These are phyloP conservation scores for Porites rus DNA, from an alignment of 92 coral and sea anemone genomes.

Conservation along the genomic window DNA sequence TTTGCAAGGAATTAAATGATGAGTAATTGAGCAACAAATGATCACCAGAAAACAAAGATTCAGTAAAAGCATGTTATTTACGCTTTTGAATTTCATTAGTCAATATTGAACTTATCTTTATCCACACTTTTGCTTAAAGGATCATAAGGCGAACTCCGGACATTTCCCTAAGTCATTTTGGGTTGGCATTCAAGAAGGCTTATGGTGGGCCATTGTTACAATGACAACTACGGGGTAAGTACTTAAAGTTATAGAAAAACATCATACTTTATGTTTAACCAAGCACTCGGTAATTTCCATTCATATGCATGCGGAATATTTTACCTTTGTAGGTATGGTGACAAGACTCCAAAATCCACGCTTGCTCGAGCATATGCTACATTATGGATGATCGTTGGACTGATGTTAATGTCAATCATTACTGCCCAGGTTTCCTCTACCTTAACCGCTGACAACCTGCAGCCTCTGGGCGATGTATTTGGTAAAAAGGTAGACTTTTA, in stretches of 20 bases:
- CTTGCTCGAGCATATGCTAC: slow-evolving; percentile 21
- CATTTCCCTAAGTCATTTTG: slow-evolving; percentile 18
- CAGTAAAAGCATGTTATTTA: too few species aligned
- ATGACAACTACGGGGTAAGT: slow-evolving; percentile 30
- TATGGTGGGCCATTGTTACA: slow-evolving; percentile 34
- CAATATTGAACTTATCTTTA: too few species aligned
- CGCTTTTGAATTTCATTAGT: too few species aligned
- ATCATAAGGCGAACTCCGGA: slow-evolving; percentile 18
- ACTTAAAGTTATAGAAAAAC: too few species aligned
- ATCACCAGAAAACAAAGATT: too few species aligned
- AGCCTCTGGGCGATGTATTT: neutral
- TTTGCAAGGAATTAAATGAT: too few species aligned
- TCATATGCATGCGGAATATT: too few species aligned
- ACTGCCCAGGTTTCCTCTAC: slow-evolving; percentile 21
- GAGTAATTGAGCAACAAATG: too few species aligned
- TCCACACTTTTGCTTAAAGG: neutral
- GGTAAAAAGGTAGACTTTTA: neutral
- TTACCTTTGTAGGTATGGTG: neutral
- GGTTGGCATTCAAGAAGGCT: neutral
- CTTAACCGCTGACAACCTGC: neutral
- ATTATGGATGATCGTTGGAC: slow-evolving; percentile 30
- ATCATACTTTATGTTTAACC: too few species aligned
- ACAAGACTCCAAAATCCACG: slow-evolving; percentile 5
- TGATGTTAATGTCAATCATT: neutral
- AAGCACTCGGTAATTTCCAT: too few species aligned